phyloP scores from a whole-genome alignment of 2,888 invertebrate species.

The Xanthia icteritia region DNA sequence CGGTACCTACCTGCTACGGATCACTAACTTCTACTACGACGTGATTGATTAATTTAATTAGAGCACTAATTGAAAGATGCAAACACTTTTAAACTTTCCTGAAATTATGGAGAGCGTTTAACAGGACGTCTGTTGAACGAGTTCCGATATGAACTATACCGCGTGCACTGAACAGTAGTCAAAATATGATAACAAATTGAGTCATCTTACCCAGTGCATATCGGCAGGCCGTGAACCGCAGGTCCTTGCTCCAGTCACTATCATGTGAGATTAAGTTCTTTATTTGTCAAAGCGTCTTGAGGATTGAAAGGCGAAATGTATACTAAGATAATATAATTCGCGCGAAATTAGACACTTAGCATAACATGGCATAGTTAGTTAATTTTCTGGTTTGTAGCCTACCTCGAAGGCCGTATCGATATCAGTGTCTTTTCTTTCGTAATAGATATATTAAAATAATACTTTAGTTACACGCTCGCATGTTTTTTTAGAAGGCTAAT shows the following conservation, averaged over 20 bases:
- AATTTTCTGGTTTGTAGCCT: constrained; percentile 43
- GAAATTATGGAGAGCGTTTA: constrained; percentile 24
- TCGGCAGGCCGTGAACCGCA: constrained; percentile 58
- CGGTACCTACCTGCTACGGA: constrained; percentile 73
- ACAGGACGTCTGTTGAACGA: constrained; percentile 42
- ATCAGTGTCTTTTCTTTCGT: constrained; percentile 20
- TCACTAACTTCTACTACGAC: constrained; percentile 75
- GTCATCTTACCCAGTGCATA: constrained; percentile 61
- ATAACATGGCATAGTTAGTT: constrained; percentile 24
- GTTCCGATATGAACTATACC: constrained; percentile 61
- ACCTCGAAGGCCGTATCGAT: constrained; percentile 43
- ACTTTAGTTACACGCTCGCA: constrained; percentile 18
- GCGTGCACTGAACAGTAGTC: constrained; percentile 41
- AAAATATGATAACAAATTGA: constrained; percentile 56
- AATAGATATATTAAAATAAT: constrained; percentile 24
- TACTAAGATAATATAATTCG: constrained; percentile 43
- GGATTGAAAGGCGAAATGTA: constrained; percentile 26
- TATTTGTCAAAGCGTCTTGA: constrained; percentile 46
- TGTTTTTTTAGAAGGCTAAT: constrained; percentile 18
- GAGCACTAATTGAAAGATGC: constrained; percentile 52
- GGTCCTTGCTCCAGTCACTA: constrained; percentile 48
- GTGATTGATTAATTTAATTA: constrained; percentile 67
- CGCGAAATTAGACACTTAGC: constrained; percentile 32
- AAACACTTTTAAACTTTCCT: constrained; percentile 14
- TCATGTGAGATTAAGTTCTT: constrained; percentile 31